Evolutionary conservation across 1,140 invertebrate species (phyloP).

Genomic region (Leptinotarsa undecemlineata): DNA sequence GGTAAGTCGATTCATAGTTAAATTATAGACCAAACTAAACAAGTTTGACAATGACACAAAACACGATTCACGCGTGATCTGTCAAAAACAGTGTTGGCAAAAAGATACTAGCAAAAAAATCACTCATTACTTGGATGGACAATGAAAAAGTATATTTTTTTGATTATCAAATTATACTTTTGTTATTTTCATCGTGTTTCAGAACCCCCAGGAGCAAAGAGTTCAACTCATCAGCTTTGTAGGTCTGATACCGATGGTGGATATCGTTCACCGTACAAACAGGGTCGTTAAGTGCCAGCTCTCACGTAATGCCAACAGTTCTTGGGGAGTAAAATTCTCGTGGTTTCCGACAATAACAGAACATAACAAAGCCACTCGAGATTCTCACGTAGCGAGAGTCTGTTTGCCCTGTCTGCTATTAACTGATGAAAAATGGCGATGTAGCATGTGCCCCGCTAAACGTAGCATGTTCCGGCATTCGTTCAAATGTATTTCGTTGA

Average conservation of each 20-base stretch:
- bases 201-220: neutral
- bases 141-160: neutral
- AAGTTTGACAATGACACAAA: no score
- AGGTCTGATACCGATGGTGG: neutral
- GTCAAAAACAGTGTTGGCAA: no score
- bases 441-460: neutral
- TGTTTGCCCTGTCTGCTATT: constrained; percentile 2
- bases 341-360: neutral
- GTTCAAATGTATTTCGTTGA: neutral
- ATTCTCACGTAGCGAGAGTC: neutral
- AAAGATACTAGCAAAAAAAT: no score
- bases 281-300: no score
- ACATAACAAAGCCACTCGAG: constrained; percentile 2
- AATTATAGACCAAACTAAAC: no score
- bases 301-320: neutral
- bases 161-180: neutral
- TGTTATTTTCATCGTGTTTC: neutral
- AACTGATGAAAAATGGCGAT: neutral
- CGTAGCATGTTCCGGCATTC: neutral
- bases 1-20: no score
- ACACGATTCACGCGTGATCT: no score
- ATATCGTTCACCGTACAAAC: no score
- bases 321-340: neutral
- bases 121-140: neutral
- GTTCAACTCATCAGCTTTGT: neutral